These are phyloP conservation scores for Drosophila mulleri DNA, from an alignment of 2,888 invertebrate species.

Conservation along the genomic window DNA sequence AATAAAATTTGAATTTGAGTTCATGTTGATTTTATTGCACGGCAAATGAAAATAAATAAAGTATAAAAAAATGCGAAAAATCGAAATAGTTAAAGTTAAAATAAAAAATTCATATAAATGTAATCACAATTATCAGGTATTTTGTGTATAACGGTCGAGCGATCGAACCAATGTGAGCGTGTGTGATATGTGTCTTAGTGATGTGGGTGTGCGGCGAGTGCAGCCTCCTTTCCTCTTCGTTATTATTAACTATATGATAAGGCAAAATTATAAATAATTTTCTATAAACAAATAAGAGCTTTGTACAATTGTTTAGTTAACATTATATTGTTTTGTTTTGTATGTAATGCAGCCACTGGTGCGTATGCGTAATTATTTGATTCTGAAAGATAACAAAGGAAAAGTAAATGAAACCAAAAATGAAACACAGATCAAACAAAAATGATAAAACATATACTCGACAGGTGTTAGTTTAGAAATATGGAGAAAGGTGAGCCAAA, in stretches of 20 bases:
- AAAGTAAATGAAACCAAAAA: slow-evolving; percentile 56
- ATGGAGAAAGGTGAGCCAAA: slow-evolving; percentile 2
- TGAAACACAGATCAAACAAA: slow-evolving; percentile 41
- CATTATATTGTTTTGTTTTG: slow-evolving; percentile 32
- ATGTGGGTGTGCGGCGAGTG: slow-evolving; percentile 61
- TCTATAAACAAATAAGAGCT: slow-evolving; percentile 63
- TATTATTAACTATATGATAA: slow-evolving; percentile 37
- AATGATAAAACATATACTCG: slow-evolving; percentile 26
- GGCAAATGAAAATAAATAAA: slow-evolving; percentile 67
- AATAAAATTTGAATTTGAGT: slow-evolving; percentile 3
- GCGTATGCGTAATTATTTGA: slow-evolving; percentile 62
- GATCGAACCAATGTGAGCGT: slow-evolving; percentile 27
- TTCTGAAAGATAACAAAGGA: slow-evolving; percentile 70
- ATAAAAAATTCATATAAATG: slow-evolving; percentile 51
- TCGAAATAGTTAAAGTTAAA: slow-evolving; percentile 55
- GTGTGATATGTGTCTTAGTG: slow-evolving; percentile 24
- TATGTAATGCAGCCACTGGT: slow-evolving; percentile 59
- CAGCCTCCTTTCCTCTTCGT: slow-evolving; percentile 40
- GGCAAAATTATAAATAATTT: slow-evolving; percentile 67
- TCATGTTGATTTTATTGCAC: slow-evolving; percentile 61
- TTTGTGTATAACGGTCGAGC: slow-evolving; percentile 52
- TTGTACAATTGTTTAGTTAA: slow-evolving; percentile 68
- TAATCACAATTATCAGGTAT: slow-evolving; percentile 75
- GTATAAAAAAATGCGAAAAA: slow-evolving; percentile 37
- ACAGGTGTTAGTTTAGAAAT: slow-evolving; percentile 29